Conservation (phyloP, 2,113 vertebrate genomes). For the Dipodomys merriami region DNA sequence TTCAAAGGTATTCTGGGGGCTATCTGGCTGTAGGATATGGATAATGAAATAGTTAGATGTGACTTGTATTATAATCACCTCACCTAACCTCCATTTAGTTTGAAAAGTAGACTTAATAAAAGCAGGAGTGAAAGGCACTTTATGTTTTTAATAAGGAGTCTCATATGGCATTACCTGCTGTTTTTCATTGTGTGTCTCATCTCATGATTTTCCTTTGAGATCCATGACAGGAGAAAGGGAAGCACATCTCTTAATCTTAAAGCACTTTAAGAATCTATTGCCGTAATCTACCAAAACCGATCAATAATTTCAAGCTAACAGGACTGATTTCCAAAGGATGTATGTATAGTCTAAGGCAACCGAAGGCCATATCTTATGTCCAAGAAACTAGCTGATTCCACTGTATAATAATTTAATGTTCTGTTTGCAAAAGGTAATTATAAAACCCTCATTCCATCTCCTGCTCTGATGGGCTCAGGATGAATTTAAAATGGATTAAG, state of each 20-base stretch:
- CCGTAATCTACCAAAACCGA: constrained; percentile 82
- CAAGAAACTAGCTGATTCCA: constrained; percentile 57
- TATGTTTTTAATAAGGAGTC: constrained; percentile 89
- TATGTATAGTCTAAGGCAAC: constrained; percentile 49
- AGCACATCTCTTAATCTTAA: constrained; percentile 84
- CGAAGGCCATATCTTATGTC: constrained; percentile 57
- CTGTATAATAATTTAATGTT: constrained; percentile 73
- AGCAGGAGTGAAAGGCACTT: constrained; percentile 85
- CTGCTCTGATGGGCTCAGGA: constrained; percentile 68
- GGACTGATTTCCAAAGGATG: constrained; percentile 76
- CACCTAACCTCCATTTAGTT: constrained; percentile 87
- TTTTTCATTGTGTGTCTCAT: constrained; percentile 84
- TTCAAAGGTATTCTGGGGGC: constrained; percentile 90
- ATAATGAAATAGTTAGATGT: constrained; percentile 91
- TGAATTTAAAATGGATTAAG: constrained; percentile 78
- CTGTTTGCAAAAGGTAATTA: constrained; percentile 75
- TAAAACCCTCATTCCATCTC: constrained; percentile 66
- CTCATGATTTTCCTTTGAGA: constrained; percentile 83
- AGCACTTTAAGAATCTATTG: constrained; percentile 80
- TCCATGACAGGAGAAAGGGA: constrained; percentile 79
- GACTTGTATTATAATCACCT: constrained; percentile 88
- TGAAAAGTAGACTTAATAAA: constrained; percentile 89
- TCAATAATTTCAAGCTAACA: constrained; percentile 81
- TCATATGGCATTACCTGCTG: constrained; percentile 84
- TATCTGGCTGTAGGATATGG: constrained; percentile 86